A percentile compares a stretch with the other conserved stretches of the same genome.
phyloP scores from a whole-genome alignment of 53 echinoderm and acorn worm species.

The Holothuria leucospilota region DNA sequence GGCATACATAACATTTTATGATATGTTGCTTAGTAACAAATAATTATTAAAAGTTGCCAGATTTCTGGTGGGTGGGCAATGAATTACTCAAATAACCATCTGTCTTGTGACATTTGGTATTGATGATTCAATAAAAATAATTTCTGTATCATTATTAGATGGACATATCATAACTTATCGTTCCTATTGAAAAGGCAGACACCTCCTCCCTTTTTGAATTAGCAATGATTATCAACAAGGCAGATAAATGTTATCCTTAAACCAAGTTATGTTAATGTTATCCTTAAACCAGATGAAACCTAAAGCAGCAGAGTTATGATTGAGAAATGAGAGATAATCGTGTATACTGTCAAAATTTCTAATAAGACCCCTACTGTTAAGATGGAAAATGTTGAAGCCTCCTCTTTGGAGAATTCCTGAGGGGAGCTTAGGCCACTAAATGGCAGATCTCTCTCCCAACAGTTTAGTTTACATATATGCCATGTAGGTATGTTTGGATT shows the following conservation, averaged over 20 bases:
- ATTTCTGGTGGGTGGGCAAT: neutral
- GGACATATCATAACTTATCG: neutral
- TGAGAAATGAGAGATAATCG: neutral
- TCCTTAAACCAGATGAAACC: neutral
- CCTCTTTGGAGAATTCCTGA: neutral
- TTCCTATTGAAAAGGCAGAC: neutral
- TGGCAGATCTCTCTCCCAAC: no score
- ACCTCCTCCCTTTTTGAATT: no score
- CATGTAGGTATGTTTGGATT: constrained; percentile 4
- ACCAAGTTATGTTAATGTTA: neutral
- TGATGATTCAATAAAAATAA: constrained; percentile 14
- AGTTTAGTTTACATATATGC: neutral
- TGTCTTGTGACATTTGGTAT: neutral
- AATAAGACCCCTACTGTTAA: constrained; percentile 4
- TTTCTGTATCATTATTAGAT: neutral
- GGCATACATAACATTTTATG: neutral
- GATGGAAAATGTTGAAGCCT: neutral
- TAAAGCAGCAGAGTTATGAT: constrained; percentile 6
- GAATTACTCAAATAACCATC: constrained; percentile 13
- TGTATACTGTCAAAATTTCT: constrained; percentile 1
- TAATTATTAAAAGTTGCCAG: constrained; percentile 13
- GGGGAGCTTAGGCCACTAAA: no score
- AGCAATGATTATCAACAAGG: no score
- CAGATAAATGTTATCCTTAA: neutral
- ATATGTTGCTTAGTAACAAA: no score